Percentiles rank a stretch among this genome's conserved stretches.
phyloP scores from a whole-genome alignment of 1,140 invertebrate genomes.

The Dermatophagoides farinae region DNA sequence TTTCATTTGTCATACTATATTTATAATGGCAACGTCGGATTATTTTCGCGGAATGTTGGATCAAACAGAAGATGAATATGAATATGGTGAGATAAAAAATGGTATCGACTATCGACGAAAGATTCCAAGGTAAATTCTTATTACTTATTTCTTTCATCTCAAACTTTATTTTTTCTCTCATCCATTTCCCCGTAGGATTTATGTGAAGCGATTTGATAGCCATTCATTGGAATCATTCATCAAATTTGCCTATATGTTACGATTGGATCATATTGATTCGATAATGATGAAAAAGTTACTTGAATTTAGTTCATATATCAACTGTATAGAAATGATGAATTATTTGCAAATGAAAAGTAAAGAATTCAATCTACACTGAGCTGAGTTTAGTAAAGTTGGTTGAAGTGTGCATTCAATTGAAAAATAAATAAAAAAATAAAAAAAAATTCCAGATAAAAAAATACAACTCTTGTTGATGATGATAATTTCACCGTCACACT shows the following conservation, averaged over 20 bases:
- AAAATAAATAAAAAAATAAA: too few relatives aligned
- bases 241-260: too few relatives aligned
- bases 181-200: too few relatives aligned
- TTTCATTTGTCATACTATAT: neutral
- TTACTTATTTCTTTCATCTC: neutral
- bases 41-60: neutral
- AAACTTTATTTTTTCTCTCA: neutral
- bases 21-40: neutral
- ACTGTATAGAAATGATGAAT: neutral
- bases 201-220: too few relatives aligned
- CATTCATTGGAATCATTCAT: too few relatives aligned
- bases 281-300: neutral
- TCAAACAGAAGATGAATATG: neutral
- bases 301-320: neutral
- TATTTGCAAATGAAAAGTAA: neutral
- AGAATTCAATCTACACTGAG: too few relatives aligned
- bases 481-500: too few relatives aligned
- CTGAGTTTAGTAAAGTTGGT: too few relatives aligned
- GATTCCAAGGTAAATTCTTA: neutral
- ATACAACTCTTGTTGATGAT: too few relatives aligned
- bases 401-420: too few relatives aligned
- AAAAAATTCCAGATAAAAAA: too few relatives aligned
- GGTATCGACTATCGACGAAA: neutral
- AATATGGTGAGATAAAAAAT: neutral
- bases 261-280: too few relatives aligned